Base-by-base conservation (phyloP, 2,888 invertebrate genomes). In the Lasius fuliginosus region DNA sequence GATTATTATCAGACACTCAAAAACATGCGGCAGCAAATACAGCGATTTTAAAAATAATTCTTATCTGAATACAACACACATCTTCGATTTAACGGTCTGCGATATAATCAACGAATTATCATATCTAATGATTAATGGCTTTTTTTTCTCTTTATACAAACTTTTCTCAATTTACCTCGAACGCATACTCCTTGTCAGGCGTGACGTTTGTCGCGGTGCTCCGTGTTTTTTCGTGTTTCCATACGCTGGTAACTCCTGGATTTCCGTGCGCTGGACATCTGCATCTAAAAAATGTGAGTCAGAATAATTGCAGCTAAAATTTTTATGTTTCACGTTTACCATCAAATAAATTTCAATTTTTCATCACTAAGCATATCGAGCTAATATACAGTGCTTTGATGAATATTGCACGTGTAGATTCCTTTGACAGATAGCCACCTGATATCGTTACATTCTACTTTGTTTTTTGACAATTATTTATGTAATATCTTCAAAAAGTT, bases 241-340 rank as follows among this genome's bases (percentile, higher is more conserved):
- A 95, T 90, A 95, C 95, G 60, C 95, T 94, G 36, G 76, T 85
- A 83, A 95, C 95, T 71, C 96, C 96, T 81, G 96, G 95, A 90
- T 96, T 96, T 1, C 97, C 96, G 94, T 98, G 98, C 12, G 98
- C 97, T 71, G 98, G 98, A 93, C 98, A 98, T 93, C 96, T 96
- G 92, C 97, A 97, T 71, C 97, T 97, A 92, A 74, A 84, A 58
- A 79, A 86, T 11, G 30, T 40, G n/a, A 30, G n/a, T 30, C 0
- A 30, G 2, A 36, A 12, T 15, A 53, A 23, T 42, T 49, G 8
- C 5, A 49, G n/a, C 33, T n/a, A 18, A 79, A 77, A 46, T 60
- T 18, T 18, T 65, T 8, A 5, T 15, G 8, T 33, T 56, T 11
- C 1, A 30, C 15, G n/a, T 33, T 36, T 73, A n/a, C 12, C 8